Conservation (phyloP, 2,113 vertebrate genomes). For the Toxotes chatareus region DNA sequence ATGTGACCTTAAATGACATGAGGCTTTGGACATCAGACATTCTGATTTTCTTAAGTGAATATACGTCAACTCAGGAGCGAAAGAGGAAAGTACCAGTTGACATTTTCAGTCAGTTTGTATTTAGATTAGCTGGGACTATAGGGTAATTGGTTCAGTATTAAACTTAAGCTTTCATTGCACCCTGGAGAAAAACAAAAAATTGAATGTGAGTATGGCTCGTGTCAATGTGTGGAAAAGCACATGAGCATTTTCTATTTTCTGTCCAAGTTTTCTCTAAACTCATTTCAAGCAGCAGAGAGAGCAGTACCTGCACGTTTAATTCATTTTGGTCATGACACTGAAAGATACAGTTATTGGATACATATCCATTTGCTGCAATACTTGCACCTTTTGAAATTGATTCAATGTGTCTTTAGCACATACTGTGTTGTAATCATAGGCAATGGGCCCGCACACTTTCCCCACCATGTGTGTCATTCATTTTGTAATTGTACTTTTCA, state of each 20-base stretch:
- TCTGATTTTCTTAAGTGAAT: background rate
- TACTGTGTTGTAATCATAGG: background rate
- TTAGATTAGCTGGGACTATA: background rate
- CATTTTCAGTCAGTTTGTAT: background rate
- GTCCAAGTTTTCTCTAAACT: too few species aligned
- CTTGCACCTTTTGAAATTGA: background rate
- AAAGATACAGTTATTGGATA: background rate
- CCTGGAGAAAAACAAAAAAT: background rate
- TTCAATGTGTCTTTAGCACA: background rate
- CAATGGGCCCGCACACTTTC: background rate
- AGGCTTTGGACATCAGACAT: background rate
- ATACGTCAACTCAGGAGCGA: background rate
- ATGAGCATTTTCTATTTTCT: background rate
- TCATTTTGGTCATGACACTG: background rate
- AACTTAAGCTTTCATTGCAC: background rate
- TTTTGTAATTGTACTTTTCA: too few species aligned
- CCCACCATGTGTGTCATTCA: background rate
- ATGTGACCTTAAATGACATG: background rate
- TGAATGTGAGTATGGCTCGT: background rate
- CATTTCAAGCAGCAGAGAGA: background rate
- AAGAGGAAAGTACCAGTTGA: background rate
- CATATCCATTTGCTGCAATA: background rate
- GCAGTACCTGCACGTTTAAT: background rate
- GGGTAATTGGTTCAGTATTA: background rate
- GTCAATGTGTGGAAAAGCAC: background rate